Percentiles rank a stretch among this genome's conserved stretches.
These are phyloP conservation scores for Prietella phreatophila DNA, from an alignment of 2,113 vertebrate species.

Conservation along the genomic window DNA sequence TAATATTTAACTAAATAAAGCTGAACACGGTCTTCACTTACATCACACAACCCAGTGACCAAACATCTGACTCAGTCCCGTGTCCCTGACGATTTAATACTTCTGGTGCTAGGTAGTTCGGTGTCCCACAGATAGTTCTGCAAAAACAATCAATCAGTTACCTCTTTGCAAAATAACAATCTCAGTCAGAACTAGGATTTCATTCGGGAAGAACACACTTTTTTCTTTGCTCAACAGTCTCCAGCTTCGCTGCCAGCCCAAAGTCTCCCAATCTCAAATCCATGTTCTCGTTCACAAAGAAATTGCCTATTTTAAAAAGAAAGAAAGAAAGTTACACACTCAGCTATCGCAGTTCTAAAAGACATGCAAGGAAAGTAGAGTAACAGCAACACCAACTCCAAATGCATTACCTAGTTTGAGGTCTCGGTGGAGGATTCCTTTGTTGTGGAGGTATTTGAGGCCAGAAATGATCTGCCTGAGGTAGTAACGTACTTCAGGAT, in stretches of 20 bases:
- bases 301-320: slow-evolving; percentile 81
- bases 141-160: slow-evolving; percentile 14
- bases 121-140: slow-evolving; percentile 98
- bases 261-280: slow-evolving; percentile 96
- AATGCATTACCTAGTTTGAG: slow-evolving; percentile 86
- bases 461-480: slow-evolving; percentile 93
- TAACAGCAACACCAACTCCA: background rate
- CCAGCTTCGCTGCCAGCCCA: slow-evolving; percentile 87
- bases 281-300: slow-evolving; percentile 99
- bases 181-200: background rate
- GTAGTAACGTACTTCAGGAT: slow-evolving; percentile 97
- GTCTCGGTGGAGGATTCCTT: slow-evolving; percentile 91
- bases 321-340: slow-evolving; percentile 44
- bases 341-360: background rate
- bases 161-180: slow-evolving; percentile 6
- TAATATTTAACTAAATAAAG: background rate
- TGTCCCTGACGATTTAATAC: slow-evolving; percentile 96
- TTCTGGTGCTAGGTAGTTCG: slow-evolving; percentile 98
- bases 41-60: slow-evolving; percentile 98
- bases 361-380: background rate
- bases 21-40: slow-evolving; percentile 68
- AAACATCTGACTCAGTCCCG: slow-evolving; percentile 90
- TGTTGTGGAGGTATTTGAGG: slow-evolving; percentile 93
- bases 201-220: slow-evolving; percentile 73
- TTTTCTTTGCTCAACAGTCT: slow-evolving; percentile 87